Percentiles rank a stretch among this genome's conserved stretches.
phyloP scores from a whole-genome alignment of 2,113 vertebrate species.

The Bubo blakistoni region DNA sequence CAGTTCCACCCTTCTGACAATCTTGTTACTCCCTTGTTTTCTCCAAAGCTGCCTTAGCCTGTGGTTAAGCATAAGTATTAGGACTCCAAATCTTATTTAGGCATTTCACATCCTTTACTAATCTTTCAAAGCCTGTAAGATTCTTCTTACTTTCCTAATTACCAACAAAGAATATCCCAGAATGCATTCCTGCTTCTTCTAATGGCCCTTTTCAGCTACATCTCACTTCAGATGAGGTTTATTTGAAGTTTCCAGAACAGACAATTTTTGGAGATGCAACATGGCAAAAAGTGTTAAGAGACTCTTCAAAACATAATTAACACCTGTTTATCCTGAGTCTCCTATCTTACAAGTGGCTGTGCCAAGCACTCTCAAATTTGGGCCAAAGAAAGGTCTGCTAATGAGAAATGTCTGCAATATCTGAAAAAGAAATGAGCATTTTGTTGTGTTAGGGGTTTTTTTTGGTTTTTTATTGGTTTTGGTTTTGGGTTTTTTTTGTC shows the following conservation, averaged over 20 bases:
- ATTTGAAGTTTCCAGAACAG: conserved; percentile 49
- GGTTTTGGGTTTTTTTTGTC: no score
- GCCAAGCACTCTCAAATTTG: not conserved
- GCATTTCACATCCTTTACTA: not conserved
- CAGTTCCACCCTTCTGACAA: not conserved
- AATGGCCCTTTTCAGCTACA: conserved; percentile 18
- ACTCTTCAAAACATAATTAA: conserved; percentile 54
- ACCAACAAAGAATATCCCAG: not conserved
- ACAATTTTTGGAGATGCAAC: conserved; percentile 13
- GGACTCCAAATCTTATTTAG: not conserved
- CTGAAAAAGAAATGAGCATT: not conserved
- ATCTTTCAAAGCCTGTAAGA: not conserved
- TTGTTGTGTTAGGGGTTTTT: not conserved
- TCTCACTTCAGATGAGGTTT: conserved; percentile 25
- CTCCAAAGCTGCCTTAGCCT: not conserved
- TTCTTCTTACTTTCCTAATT: not conserved
- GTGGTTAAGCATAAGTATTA: not conserved
- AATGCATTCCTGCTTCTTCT: not conserved
- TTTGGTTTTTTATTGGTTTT: not conserved
- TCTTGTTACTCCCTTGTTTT: not conserved
- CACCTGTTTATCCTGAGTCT: conserved; percentile 31
- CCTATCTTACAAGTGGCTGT: not conserved
- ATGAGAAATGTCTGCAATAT: not conserved
- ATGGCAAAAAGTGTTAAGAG: conserved; percentile 29
- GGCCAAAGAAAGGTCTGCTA: not conserved